phyloP scores from a whole-genome alignment of 2,888 invertebrate genomes.

The Teleogryllus oceanicus region DNA sequence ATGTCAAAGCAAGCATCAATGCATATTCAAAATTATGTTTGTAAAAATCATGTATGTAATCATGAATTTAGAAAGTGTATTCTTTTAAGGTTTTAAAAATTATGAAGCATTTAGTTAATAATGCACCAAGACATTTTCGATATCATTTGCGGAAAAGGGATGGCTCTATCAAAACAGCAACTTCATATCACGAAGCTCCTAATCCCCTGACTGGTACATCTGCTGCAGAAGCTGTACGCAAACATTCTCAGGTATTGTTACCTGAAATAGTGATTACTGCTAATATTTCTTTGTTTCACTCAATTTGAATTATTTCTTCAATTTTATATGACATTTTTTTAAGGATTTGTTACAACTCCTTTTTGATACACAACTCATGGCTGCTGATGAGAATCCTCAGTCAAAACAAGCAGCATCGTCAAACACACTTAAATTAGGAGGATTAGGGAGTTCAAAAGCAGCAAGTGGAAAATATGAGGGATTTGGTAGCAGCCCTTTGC shows the following conservation, averaged over 20 bases:
- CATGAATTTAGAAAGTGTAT: not conserved
- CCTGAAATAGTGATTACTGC: too few species aligned
- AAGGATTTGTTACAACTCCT: slow-evolving; percentile 35
- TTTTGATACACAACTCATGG: slow-evolving; percentile 35
- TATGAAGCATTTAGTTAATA: slow-evolving; percentile 34
- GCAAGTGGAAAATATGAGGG: slow-evolving; percentile 36
- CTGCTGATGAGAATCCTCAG: slow-evolving; percentile 32
- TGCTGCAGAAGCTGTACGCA: slow-evolving; percentile 32
- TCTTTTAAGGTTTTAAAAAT: slow-evolving; percentile 37
- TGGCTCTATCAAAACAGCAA: slow-evolving; percentile 35
- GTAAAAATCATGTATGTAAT: too few species aligned
- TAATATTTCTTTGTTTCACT: not conserved
- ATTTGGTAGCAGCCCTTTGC: slow-evolving; percentile 36
- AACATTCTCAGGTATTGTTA: slow-evolving; percentile 30
- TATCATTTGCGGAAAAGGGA: slow-evolving; percentile 35
- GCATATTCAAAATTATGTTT: too few species aligned
- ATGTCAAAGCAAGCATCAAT: too few species aligned
- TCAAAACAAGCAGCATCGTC: not conserved
- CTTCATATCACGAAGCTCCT: slow-evolving; percentile 33
- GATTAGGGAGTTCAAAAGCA: slow-evolving; percentile 34
- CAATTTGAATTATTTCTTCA: not conserved
- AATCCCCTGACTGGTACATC: slow-evolving; percentile 33
- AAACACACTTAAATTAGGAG: slow-evolving; percentile 30
- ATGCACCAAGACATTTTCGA: slow-evolving; percentile 35
- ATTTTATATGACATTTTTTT: not conserved